These are phyloP conservation scores for Hyles euphorbiae DNA, from an alignment of 1,140 invertebrate species.

Conservation along the genomic window DNA sequence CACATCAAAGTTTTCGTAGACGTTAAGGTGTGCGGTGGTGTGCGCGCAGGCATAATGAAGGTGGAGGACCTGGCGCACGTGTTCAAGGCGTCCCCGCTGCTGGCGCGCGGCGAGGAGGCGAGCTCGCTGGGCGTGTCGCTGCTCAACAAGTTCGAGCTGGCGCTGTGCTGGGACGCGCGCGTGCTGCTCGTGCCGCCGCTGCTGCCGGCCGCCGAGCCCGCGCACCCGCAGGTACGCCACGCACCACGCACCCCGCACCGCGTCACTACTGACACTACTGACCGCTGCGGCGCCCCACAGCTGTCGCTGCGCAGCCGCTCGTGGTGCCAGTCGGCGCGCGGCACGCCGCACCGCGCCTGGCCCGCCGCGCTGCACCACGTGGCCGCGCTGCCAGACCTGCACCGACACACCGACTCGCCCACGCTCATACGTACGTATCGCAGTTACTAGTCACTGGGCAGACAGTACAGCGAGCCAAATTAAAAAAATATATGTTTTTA, in stretches of 20 bases:
- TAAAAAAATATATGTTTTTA: not conserved
- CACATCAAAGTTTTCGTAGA: not conserved
- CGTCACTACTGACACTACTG: no score
- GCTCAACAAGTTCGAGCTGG: slow-evolving; percentile 98
- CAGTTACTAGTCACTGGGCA: no score
- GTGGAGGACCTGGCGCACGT: slow-evolving; percentile 94
- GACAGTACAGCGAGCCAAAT: no score
- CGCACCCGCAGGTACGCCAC: slow-evolving; percentile 17
- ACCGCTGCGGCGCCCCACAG: slow-evolving; percentile 15
- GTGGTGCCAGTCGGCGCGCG: slow-evolving; percentile 26
- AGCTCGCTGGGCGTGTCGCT: slow-evolving; percentile 91
- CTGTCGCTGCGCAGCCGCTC: slow-evolving; percentile 36
- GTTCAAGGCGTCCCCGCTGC: slow-evolving; percentile 90
- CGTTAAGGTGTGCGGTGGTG: not conserved
- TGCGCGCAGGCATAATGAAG: slow-evolving; percentile 87
- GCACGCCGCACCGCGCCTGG: slow-evolving; percentile 38
- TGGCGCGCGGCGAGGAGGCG: slow-evolving; percentile 89
- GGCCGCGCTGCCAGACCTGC: slow-evolving; percentile 14
- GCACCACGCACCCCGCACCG: no score
- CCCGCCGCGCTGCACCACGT: slow-evolving; percentile 16
- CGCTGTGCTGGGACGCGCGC: slow-evolving; percentile 96
- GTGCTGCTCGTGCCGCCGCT: slow-evolving; percentile 95
- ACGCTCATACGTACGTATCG: slow-evolving; percentile 35
- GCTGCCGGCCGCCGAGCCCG: slow-evolving; percentile 74
- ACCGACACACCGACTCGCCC: slow-evolving; percentile 33